phyloP scores from a whole-genome alignment of 2,888 invertebrate species.

The Caenorhabditis plicata region DNA sequence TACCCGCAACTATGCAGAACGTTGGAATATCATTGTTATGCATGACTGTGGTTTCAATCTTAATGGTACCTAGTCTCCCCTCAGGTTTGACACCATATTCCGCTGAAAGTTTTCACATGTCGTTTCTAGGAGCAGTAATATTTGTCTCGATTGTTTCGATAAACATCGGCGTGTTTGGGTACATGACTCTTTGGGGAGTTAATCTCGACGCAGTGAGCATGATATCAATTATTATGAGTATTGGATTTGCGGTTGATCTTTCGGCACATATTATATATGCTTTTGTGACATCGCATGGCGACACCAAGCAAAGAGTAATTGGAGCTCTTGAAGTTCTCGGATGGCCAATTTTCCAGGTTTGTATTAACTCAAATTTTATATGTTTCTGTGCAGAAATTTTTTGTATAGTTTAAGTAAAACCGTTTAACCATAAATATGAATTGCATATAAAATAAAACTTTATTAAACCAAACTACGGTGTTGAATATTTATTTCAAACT shows the following conservation, averaged over 20 bases:
- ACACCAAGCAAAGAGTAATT: conserved; percentile 78
- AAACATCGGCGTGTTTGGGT: conserved; percentile 87
- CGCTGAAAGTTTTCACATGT: too few relatives aligned
- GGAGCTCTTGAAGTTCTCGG: conserved; percentile 86
- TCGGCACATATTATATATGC: conserved; percentile 93
- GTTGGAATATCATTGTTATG: conserved; percentile 78
- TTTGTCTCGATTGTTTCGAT: conserved; percentile 91
- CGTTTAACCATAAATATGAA: too few relatives aligned
- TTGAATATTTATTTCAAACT: too few relatives aligned
- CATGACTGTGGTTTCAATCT: conserved; percentile 89
- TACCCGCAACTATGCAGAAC: conserved; percentile 69
- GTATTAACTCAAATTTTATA: neutral
- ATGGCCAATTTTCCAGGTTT: conserved; percentile 76
- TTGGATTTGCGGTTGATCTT: conserved; percentile 86
- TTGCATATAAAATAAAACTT: too few relatives aligned
- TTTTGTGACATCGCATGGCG: conserved; percentile 84
- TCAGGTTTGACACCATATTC: conserved; percentile 37
- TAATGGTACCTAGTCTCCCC: conserved; percentile 78
- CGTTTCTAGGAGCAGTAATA: conserved; percentile 82
- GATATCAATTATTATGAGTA: conserved; percentile 95
- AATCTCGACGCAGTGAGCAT: conserved; percentile 78
- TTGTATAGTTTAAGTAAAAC: too few relatives aligned
- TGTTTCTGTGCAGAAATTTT: too few relatives aligned
- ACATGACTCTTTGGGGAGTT: conserved; percentile 90
- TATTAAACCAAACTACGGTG: too few relatives aligned